Evolutionary conservation across 2,888 invertebrate species (phyloP), one percentile per base, ranked within the genome.

Genomic region (Dysmachus trigonus): DNA sequence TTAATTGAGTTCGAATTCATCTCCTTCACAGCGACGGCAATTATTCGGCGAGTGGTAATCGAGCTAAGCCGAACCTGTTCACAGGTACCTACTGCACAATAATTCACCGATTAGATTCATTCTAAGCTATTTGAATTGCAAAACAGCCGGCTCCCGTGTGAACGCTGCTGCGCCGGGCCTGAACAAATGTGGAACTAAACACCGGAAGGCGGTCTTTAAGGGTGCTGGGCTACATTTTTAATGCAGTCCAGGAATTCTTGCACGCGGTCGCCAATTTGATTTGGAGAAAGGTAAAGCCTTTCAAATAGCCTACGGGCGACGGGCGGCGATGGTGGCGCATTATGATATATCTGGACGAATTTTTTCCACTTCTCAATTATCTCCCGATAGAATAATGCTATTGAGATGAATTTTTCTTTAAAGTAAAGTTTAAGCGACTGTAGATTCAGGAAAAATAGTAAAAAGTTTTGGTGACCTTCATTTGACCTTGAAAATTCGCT

Each of bases 1-100:
- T 41, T 77, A 77, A 77, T 77, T 77, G 47, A 41, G 47, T 13
- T 22, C 47, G 15, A 30, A 77, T 77, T n/a, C n/a, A 77, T 77
- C 77, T 77, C 62, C 10, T 62, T 7, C 4, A 31, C 18, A 47
- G 22, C n/a, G 18, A 33, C 53, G 5, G 33, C 33, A 81, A 81
- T 81, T 81, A 81, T 81, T 81, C 53, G 81, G 53, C 33, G 62
- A 81, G 51, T 62, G 81, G 81, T 22, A 81, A 81, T 81, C 47
- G 33, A 53, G 33, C 53, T 35, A 81, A 53, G 35, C 35, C 62
- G 47, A 81, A 81, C 47, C 31, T 53, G 53, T 62, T 73, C 35
- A 7, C 81, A 81, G 27, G 81, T 79, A 79, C 15, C 53, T 27
- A 51, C 30, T 35, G 13, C 81, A 81, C 81, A 81, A 81, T 81